Evolutionary conservation across 2,888 invertebrate species (phyloP), one percentile per base, ranked within the genome.

Genomic region (Orthosia gothica): DNA sequence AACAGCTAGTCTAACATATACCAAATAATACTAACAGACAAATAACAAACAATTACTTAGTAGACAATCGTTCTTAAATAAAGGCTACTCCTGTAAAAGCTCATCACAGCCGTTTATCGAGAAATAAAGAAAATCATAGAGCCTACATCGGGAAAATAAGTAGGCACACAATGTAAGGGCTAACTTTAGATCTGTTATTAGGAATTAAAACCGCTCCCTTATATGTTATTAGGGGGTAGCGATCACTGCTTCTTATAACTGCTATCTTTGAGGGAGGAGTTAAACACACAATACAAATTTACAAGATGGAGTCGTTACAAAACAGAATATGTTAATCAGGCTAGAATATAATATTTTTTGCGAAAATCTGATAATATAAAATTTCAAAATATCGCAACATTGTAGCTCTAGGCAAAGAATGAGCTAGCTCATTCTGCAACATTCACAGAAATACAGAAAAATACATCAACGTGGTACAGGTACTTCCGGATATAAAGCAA

Each of bases 81-180:
- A 26, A 55, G 5, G 20, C 11, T 18, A 18, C 9, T 26, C 1
- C 1, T 32, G 15, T 23, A 5, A 15, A 40, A 32, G 13, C n/a
- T 40, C 12, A 13, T 57, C 23, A 40, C 18, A 49, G 18, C 16
- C 15, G 40, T 73, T 76, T 72, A 73, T 59, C 18, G 50, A n/a
- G 12, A 5, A 18, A n/a, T 5, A 5, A 3, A 12, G 18, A 3
- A 49, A 79, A 76, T 52, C 7, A 71, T 32, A 72, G 45, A 16
- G 32, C 9, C 11, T 18, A 4, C 4, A 18, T 18, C 45, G 18
- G 3, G 45, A 5, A 50, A 79, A 79, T 52, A 47, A 52, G 16
- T 32, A 59, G 52, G 23, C 45, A 52, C 23, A 23, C 23, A 23
- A 23, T 57, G 20, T 52, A 23, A 32, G 13, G 16, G 16, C 3